These are phyloP conservation scores for Bombus terrestris DNA, from an alignment of 1,140 invertebrate genomes.

Conservation along the genomic window DNA sequence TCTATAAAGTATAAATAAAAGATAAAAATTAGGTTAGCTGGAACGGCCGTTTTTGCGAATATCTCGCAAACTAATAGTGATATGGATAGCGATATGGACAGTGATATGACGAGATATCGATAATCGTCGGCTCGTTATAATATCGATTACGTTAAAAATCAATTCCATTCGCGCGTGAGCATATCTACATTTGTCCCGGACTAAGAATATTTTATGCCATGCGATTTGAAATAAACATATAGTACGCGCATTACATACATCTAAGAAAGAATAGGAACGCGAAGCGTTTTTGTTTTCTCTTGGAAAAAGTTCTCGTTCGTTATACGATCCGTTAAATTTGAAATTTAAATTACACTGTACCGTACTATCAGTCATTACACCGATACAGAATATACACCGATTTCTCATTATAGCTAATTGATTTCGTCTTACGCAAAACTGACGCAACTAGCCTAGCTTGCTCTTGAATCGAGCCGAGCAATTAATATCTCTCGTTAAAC, in stretches of 20 bases:
- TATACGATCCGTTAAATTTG: background rate
- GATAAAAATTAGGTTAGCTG: no score
- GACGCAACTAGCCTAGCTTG: background rate
- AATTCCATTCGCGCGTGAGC: no score
- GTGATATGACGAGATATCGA: no score
- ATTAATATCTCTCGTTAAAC: constrained; percentile 45
- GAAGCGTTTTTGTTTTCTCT: background rate
- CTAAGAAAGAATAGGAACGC: no score
- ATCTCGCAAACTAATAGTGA: no score
- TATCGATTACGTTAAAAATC: background rate
- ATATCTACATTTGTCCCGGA: no score
- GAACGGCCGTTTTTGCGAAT: no score
- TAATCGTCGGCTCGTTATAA: background rate
- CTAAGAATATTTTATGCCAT: background rate
- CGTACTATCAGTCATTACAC: constrained; percentile 25
- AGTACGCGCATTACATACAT: no score
- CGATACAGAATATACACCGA: no score
- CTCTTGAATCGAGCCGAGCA: constrained; percentile 20
- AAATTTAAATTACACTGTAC: no score
- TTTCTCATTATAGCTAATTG: constrained; percentile 50
- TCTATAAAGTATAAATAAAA: no score
- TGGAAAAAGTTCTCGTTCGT: background rate
- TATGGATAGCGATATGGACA: no score
- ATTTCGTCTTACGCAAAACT: constrained; percentile 42
- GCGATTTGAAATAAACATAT: background rate